phyloP scores from a whole-genome alignment of 1,140 invertebrate genomes.

The Cyrtorhinus lividipennis region DNA sequence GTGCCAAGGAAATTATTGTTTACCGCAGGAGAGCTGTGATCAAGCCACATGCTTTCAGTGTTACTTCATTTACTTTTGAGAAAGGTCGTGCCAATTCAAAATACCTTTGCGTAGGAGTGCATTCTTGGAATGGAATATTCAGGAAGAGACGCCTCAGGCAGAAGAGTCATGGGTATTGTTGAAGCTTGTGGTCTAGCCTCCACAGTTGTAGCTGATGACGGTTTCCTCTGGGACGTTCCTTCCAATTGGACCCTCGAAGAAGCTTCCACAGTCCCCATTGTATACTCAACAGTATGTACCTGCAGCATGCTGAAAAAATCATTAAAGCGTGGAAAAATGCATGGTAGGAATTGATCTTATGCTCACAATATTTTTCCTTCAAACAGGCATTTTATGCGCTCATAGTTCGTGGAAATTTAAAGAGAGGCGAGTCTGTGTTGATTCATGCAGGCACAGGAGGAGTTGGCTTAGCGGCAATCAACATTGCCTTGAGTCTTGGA shows the following conservation, averaged over 20 bases:
- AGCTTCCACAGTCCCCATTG: conserved; percentile 70
- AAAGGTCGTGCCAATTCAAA: no score
- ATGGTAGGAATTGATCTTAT: no score
- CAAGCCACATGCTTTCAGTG: no score
- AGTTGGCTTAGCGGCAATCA: conserved; percentile 89
- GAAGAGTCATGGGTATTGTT: conserved; percentile 52
- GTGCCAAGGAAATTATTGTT: no score
- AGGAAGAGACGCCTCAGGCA: conserved; percentile 36
- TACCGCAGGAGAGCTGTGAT: no score
- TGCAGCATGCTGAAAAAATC: no score
- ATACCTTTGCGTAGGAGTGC: no score
- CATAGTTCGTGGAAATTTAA: conserved; percentile 65
- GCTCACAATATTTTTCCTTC: no score
- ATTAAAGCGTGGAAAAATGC: no score
- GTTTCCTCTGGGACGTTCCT: conserved; percentile 61
- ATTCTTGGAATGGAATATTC: conserved; percentile 37
- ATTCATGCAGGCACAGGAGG: conserved; percentile 93
- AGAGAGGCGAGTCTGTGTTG: conserved; percentile 67
- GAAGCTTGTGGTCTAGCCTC: conserved; percentile 42
- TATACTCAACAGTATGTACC: conserved; percentile 52
- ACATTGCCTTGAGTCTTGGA: conserved; percentile 74
- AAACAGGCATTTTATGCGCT: conserved; percentile 84
- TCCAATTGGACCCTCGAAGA: conserved; percentile 68
- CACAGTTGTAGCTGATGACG: conserved; percentile 34
- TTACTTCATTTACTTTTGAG: no score